Base-by-base conservation (phyloP, 2,113 vertebrate genomes). In the Loxodonta africana region DNA sequence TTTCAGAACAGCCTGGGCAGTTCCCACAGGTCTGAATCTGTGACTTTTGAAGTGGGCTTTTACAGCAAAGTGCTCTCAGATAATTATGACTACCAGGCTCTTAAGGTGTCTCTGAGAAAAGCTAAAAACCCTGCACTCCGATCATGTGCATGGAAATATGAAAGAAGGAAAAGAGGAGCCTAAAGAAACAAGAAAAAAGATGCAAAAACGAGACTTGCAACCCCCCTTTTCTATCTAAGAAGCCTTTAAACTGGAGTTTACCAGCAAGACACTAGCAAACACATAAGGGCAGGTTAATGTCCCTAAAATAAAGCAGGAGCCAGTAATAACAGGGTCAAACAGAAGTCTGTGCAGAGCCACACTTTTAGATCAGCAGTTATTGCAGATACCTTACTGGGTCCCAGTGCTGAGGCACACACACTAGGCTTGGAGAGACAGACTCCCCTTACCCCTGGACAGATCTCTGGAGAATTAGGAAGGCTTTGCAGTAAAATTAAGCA, bases 291-390 rank as follows among this genome's bases (percentile, higher is more conserved):
- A 98, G 94, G 96, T 97, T 97, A 97, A 94, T 95, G 63, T 92
- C 96, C 96, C 92, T 97, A 90, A 94, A 97, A 97, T 87, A 97
- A 96, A 97, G 63, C 84, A 83, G 62, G n/a, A 96, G 82, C 95
- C 96, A 97, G 76, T 80, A 95, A 95, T 93, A 98, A 98, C 78
- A 97, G 86, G 63, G 60, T 90, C 92, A 90, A 95, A 82, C 46
- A 82, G 95, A 96, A 95, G 92, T 30, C 93, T 96, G 81, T 87
- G 67, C 14, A 65, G 67, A 48, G 94, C 88, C 92, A 97, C 65
- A 53, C 30, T 53, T 44, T 67, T 84, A 74, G 76, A 81, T 89
- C 63, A 96, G 88, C 82, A 87, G 18, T 92, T 18, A 25, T 6
- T 87, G 2, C 67, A 51, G 69, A 8, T 21, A 20, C 3, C 78